A percentile compares a stretch with the other conserved stretches of the same genome.
These are phyloP conservation scores for Manacus vitellinus DNA, from an alignment of 2,113 vertebrate species.

Conservation along the genomic window DNA sequence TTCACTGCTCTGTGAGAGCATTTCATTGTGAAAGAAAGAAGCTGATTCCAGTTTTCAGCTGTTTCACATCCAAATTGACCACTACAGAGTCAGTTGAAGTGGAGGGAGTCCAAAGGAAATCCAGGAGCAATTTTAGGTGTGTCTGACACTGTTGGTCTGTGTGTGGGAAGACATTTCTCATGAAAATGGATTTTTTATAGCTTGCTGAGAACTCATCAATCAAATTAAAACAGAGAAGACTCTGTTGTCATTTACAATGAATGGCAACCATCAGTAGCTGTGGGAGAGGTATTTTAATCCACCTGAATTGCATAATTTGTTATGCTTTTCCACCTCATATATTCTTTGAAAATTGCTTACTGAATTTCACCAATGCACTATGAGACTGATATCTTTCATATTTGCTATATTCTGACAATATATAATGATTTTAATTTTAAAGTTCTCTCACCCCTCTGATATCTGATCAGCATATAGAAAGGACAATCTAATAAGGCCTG, in stretches of 20 bases:
- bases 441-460: neutral
- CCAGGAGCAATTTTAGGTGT: neutral
- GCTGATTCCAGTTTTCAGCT: neutral
- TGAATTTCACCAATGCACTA: neutral
- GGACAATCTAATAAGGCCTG: neutral
- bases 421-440: neutral
- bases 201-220: conserved; percentile 4
- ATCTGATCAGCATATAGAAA: neutral
- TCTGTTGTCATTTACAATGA: conserved; percentile 21
- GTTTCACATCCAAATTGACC: neutral
- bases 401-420: neutral
- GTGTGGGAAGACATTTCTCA: neutral
- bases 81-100: fast-evolving
- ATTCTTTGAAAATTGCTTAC: neutral
- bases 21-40: neutral
- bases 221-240: conserved; percentile 3
- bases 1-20: neutral
- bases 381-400: neutral
- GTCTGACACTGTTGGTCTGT: neutral
- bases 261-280: neutral
- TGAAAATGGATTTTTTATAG: conserved; percentile 17
- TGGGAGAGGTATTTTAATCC: conserved; percentile 1
- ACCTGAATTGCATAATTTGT: neutral
- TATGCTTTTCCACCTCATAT: neutral
- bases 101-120: neutral